Conservation (phyloP, 1,140 invertebrate genomes). For the Drosophila prosaltans region DNA sequence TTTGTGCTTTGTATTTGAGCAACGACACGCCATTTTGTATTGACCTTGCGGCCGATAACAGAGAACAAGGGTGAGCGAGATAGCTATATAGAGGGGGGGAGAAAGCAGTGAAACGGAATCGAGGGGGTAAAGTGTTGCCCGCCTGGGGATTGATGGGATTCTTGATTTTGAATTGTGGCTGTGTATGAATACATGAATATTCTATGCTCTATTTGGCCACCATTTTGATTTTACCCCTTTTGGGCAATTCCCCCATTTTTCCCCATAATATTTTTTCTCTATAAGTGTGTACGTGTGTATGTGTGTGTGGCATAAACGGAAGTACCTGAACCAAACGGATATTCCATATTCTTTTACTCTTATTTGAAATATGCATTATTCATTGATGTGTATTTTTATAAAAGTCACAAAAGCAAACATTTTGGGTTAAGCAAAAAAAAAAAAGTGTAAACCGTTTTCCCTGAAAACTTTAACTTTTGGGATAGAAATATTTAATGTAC, state of each 20-base stretch:
- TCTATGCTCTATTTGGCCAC: constrained; percentile 15
- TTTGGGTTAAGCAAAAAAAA: neutral
- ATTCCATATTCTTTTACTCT: neutral
- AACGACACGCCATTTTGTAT: constrained; percentile 21
- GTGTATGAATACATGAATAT: constrained; percentile 16
- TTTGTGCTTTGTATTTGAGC: constrained; percentile 22
- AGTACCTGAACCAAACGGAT: constrained; percentile 6
- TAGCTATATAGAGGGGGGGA: neutral
- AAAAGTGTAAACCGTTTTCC: neutral
- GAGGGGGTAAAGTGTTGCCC: neutral
- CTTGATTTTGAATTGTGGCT: constrained; percentile 13
- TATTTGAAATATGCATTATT: neutral
- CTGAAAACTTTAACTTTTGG: neutral
- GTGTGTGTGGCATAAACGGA: neutral
- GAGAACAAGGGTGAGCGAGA: neutral
- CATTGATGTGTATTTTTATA: neutral
- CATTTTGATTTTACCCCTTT: constrained; percentile 9
- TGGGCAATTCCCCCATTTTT: neutral
- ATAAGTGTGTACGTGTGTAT: neutral
- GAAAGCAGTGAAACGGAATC: neutral
- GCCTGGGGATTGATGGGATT: constrained; percentile 16
- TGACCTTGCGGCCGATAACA: constrained; percentile 19
- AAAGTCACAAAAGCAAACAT: too few species aligned
- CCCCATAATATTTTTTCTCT: neutral
- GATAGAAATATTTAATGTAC: too few species aligned